Evolutionary conservation across 53 echinoderm and acorn worm genomes (phyloP).

Genomic region (Temnopleurus reevesii): DNA sequence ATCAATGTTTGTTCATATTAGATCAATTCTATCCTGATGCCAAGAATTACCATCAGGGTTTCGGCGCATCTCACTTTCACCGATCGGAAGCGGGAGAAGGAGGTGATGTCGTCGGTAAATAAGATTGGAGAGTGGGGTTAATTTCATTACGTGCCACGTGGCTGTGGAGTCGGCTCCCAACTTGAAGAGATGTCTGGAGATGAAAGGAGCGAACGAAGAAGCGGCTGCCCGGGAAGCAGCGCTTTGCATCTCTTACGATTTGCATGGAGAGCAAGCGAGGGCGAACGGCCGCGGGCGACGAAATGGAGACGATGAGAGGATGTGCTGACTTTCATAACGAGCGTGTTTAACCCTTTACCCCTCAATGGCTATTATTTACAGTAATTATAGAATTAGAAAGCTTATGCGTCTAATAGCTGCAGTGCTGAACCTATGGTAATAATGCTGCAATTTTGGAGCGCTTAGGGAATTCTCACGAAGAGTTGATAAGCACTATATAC

Average conservation of each 20-base stretch:
- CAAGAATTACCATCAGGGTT: neutral
- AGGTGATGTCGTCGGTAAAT: neutral
- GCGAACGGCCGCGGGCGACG: neutral
- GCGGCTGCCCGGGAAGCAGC: neutral
- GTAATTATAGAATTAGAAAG: too few relatives aligned
- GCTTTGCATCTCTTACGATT: constrained; percentile 31
- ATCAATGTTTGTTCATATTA: neutral
- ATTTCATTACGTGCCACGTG: constrained; percentile 32
- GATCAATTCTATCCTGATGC: neutral
- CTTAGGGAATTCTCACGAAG: too few relatives aligned
- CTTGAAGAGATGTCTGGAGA: constrained; percentile 1
- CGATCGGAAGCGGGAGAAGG: too few relatives aligned
- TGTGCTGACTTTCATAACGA: neutral
- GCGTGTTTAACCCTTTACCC: neutral
- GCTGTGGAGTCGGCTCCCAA: constrained; percentile 1
- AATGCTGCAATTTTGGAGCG: too few relatives aligned
- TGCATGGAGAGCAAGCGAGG: constrained; percentile 18
- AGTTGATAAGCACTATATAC: too few relatives aligned
- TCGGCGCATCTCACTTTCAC: neutral
- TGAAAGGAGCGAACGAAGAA: neutral
- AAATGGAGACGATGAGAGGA: constrained; percentile 23
- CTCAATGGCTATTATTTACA: neutral
- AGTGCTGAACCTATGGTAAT: too few relatives aligned
- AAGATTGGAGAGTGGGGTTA: constrained; percentile 30
- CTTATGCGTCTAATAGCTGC: too few relatives aligned